These are phyloP conservation scores for Prunella fulvescens DNA, from an alignment of 2,113 vertebrate species.

Conservation along the genomic window DNA sequence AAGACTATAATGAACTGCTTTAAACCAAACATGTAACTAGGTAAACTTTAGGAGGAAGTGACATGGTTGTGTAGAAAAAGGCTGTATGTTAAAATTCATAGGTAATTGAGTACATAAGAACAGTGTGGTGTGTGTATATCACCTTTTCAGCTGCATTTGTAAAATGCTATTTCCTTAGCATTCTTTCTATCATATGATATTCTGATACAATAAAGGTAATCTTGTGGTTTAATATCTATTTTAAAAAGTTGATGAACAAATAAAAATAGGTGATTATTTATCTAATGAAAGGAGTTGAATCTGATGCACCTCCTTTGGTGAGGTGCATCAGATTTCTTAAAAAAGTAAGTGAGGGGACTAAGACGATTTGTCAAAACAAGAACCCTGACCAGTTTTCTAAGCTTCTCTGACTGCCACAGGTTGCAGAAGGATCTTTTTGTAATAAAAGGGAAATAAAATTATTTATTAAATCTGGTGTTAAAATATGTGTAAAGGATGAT, in stretches of 20 bases:
- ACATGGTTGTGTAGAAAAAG: background rate
- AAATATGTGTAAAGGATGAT: background rate
- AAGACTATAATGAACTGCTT: background rate
- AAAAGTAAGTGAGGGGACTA: background rate
- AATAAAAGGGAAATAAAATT: background rate
- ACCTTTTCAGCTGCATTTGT: background rate
- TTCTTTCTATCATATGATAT: background rate
- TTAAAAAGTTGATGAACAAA: background rate
- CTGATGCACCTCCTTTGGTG: background rate
- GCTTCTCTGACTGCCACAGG: background rate
- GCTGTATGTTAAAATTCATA: background rate
- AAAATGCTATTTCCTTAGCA: background rate
- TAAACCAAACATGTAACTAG: background rate
- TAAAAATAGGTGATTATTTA: background rate
- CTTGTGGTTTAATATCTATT: background rate
- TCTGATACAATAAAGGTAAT: background rate
- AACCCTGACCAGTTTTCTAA: background rate
- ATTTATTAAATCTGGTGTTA: background rate
- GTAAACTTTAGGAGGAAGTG: background rate
- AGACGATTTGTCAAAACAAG: background rate
- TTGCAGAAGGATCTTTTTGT: background rate
- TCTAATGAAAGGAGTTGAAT: background rate
- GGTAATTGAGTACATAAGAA: background rate
- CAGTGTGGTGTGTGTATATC: background rate
- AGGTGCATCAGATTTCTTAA: background rate